Evolutionary conservation across 2,797 vertebrate species (phyloP).

Genomic region (Threskiornis aethiopicus): DNA sequence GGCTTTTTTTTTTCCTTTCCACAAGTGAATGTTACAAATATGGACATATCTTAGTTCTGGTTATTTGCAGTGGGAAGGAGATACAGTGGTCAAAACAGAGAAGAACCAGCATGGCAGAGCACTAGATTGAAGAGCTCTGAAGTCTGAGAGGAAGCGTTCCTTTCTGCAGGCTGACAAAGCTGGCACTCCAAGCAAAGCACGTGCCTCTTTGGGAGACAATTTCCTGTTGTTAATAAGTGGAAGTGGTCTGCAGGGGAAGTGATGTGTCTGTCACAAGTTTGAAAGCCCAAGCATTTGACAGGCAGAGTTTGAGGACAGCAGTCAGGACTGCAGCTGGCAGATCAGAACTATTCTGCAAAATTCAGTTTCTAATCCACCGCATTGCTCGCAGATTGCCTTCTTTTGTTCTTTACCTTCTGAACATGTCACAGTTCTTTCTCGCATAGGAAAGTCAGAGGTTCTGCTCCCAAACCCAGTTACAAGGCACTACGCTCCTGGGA

Average conservation of each 20-base stretch:
- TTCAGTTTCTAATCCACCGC: neutral
- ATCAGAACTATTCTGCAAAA: neutral
- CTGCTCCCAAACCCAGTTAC: neutral
- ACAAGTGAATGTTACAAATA: neutral
- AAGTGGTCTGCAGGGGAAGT: conserved; percentile 31
- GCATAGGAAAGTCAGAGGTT: neutral
- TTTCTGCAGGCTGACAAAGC: neutral
- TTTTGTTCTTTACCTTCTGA: neutral
- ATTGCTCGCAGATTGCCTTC: neutral
- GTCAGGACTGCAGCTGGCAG: neutral
- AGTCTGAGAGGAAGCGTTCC: neutral
- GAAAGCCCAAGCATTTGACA: neutral
- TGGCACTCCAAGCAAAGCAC: neutral
- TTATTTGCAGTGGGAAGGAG: neutral
- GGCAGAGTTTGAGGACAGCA: neutral
- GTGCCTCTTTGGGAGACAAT: neutral
- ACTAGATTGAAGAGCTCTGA: neutral
- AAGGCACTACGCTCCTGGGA: neutral
- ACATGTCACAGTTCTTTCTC: neutral
- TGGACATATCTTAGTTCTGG: neutral
- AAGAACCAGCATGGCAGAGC: neutral
- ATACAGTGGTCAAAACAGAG: neutral
- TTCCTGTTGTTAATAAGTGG: conserved; percentile 12
- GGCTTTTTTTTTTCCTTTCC: neutral
- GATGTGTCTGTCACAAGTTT: conserved; percentile 34